Evolutionary conservation across 2,797 vertebrate genomes (phyloP).

Genomic region (Brotogeris chrysoptera): DNA sequence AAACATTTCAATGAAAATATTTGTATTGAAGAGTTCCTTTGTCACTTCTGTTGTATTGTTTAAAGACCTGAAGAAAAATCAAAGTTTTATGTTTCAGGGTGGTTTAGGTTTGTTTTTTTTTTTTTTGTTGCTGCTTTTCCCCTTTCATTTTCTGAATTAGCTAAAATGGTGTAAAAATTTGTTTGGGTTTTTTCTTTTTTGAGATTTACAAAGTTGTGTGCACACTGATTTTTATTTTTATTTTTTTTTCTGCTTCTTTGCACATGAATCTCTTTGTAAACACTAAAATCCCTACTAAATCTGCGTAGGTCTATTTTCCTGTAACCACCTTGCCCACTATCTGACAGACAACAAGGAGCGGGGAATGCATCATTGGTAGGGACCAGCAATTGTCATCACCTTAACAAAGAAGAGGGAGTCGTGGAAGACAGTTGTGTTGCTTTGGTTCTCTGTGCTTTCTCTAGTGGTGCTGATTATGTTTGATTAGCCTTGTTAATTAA

Average conservation of each 20-base stretch:
- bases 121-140: neutral
- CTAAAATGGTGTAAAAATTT: neutral
- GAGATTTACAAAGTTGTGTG: neutral
- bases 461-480: neutral
- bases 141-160: neutral
- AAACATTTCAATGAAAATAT: neutral
- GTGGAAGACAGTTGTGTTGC: neutral
- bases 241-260: neutral
- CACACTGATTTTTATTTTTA: neutral
- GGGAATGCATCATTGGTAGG: neutral
- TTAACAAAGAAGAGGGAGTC: neutral
- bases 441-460: neutral
- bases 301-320: neutral
- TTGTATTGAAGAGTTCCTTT: neutral
- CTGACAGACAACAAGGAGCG: neutral
- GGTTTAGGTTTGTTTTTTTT: fast-evolving
- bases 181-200: neutral
- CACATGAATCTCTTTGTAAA: neutral
- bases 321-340: neutral
- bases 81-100: neutral
- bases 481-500: slow-evolving; percentile 22
- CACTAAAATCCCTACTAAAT: neutral
- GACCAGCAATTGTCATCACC: neutral
- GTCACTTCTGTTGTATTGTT: neutral
- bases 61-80: neutral